Conservation (phyloP, 2,797 vertebrate genomes). For the Siniperca undulata region DNA sequence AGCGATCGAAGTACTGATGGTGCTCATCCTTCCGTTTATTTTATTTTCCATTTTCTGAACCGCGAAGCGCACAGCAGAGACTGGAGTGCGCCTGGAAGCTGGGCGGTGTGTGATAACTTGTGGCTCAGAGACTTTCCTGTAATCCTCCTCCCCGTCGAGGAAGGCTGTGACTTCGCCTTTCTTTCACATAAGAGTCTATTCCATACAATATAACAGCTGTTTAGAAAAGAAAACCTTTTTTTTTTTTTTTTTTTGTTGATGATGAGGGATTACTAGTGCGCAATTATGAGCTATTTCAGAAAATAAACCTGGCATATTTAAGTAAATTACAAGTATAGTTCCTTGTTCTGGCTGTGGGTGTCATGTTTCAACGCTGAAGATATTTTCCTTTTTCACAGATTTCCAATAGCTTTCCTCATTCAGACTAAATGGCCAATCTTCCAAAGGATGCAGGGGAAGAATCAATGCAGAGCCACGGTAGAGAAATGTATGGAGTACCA, state of each 20-base stretch:
- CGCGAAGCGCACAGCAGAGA: slow-evolving; percentile 22
- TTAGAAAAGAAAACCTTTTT: not conserved
- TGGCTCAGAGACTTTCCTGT: slow-evolving; percentile 49
- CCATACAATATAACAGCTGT: not conserved
- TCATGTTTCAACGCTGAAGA: slow-evolving; percentile 41
- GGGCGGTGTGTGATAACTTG: slow-evolving; percentile 32
- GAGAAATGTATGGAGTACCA: slow-evolving; percentile 2
- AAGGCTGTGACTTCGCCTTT: slow-evolving; percentile 49
- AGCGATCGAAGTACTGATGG: slow-evolving; percentile 38
- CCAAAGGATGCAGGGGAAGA: not conserved
- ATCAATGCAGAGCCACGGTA: not conserved
- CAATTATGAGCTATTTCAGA: not conserved
- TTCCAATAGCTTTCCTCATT: not conserved
- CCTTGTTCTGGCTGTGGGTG: not conserved
- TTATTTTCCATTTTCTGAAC: slow-evolving; percentile 62
- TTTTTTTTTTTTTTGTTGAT: not conserved
- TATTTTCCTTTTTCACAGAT: not conserved
- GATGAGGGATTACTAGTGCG: not conserved
- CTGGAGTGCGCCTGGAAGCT: slow-evolving; percentile 41
- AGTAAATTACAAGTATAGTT: not conserved
- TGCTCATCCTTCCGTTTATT: slow-evolving; percentile 61
- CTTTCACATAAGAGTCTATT: slow-evolving; percentile 15
- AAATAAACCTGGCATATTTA: not conserved
- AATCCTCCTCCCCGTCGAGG: slow-evolving; percentile 67
- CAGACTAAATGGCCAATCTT: not conserved